Evolutionary conservation across 2,797 vertebrate species (phyloP).

Genomic region (Alectoris magna): DNA sequence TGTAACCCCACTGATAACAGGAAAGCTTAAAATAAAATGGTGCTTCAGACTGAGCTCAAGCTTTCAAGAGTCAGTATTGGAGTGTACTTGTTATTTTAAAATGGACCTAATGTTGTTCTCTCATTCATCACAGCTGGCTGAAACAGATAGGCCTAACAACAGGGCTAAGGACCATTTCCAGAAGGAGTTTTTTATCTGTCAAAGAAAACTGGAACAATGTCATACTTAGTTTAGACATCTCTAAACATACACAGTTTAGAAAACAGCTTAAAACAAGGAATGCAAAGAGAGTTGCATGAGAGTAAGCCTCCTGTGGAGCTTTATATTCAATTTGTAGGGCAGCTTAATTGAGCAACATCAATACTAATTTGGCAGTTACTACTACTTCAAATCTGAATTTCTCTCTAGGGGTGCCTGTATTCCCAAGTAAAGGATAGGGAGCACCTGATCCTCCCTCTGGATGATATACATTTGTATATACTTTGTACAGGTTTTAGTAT

Average conservation of each 20-base stretch:
- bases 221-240: neutral
- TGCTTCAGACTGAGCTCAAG: neutral
- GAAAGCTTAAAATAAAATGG: neutral
- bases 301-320: neutral
- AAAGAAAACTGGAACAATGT: neutral
- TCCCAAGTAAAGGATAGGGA: neutral
- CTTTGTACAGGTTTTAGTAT: neutral
- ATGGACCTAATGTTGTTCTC: neutral
- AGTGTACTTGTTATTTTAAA: neutral
- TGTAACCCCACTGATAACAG: neutral
- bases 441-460: neutral
- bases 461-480: neutral
- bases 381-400: neutral
- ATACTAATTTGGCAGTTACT: neutral
- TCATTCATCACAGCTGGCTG: neutral
- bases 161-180: neutral
- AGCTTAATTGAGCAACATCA: neutral
- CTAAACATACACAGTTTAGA: neutral
- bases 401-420: neutral
- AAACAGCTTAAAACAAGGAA: neutral
- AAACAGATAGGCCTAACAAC: neutral
- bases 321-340: neutral
- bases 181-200: neutral
- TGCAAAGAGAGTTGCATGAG: neutral
- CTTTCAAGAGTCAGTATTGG: neutral